These are phyloP conservation scores for Cerastoderma edule DNA, from an alignment of 2,888 invertebrate genomes.

Conservation along the genomic window DNA sequence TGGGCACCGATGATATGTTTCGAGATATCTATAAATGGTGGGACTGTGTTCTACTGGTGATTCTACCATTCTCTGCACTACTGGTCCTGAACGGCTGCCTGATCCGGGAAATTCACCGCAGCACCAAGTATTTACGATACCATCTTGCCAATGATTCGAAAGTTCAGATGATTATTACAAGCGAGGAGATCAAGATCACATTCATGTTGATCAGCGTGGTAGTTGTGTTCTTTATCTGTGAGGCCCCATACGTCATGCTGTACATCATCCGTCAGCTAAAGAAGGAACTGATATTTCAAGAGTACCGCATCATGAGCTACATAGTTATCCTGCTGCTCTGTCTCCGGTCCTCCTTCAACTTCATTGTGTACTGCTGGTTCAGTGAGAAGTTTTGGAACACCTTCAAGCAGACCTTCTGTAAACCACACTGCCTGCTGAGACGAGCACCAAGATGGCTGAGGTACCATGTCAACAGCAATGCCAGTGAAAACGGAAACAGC, in stretches of 20 bases:
- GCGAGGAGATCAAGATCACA: slow-evolving; percentile 81
- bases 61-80: slow-evolving; percentile 78
- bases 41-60: slow-evolving; percentile 69
- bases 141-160: slow-evolving; percentile 70
- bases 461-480: slow-evolving; percentile 46
- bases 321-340: slow-evolving; percentile 69
- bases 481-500: slow-evolving; percentile 60
- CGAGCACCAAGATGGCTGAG: slow-evolving; percentile 39
- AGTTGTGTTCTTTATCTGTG: slow-evolving; percentile 81
- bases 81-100: slow-evolving; percentile 77
- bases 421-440: slow-evolving; percentile 59
- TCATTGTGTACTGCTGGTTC: slow-evolving; percentile 83
- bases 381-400: slow-evolving; percentile 83
- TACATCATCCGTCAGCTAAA: slow-evolving; percentile 32
- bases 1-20: slow-evolving; percentile 63
- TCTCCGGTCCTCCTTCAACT: slow-evolving; percentile 81
- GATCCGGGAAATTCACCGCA: slow-evolving; percentile 79
- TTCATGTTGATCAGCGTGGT: slow-evolving; percentile 81
- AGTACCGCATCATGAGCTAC: slow-evolving; percentile 47
- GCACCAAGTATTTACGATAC: slow-evolving; percentile 78
- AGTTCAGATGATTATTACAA: slow-evolving; percentile 72
- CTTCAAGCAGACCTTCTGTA: slow-evolving; percentile 79
- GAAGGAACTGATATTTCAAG: slow-evolving; percentile 41
- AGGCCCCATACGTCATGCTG: slow-evolving; percentile 77
- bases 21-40: slow-evolving; percentile 67